Conservation (phyloP, 2,797 vertebrate species). For the Zalophus californianus region DNA sequence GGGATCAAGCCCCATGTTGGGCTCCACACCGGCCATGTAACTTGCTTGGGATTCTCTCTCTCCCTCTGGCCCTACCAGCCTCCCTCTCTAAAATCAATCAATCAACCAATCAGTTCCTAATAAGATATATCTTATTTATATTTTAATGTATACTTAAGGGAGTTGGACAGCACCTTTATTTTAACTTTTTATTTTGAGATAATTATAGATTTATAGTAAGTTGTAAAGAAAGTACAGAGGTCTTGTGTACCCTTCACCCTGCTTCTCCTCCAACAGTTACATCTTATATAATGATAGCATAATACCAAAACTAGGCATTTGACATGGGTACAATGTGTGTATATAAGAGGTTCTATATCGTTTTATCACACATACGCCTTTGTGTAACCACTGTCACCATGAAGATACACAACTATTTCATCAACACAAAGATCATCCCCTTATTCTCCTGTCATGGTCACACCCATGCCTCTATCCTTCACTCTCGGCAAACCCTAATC, state of each 20-base stretch:
- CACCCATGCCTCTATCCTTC: background rate
- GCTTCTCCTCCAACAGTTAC: background rate
- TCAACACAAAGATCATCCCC: background rate
- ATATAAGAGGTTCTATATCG: background rate
- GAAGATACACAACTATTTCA: background rate
- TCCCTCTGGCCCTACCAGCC: background rate
- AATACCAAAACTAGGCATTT: background rate
- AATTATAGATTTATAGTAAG: background rate
- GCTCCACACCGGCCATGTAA: background rate
- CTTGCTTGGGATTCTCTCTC: background rate
- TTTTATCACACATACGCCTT: background rate
- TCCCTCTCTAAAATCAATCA: background rate
- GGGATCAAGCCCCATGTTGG: background rate
- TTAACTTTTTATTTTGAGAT: background rate
- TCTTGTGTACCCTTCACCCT: accelerated
- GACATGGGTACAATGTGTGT: background rate
- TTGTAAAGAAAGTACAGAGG: background rate
- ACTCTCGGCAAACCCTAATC: background rate
- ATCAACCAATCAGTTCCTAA: background rate
- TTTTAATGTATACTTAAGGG: background rate
- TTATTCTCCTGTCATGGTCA: background rate
- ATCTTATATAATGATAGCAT: background rate
- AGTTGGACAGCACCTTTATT: background rate
- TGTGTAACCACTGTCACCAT: background rate
- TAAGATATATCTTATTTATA: background rate